Evolutionary conservation across 2,888 invertebrate species (phyloP), one percentile per base, ranked within the genome.

Genomic region (Helobdella robusta): DNA sequence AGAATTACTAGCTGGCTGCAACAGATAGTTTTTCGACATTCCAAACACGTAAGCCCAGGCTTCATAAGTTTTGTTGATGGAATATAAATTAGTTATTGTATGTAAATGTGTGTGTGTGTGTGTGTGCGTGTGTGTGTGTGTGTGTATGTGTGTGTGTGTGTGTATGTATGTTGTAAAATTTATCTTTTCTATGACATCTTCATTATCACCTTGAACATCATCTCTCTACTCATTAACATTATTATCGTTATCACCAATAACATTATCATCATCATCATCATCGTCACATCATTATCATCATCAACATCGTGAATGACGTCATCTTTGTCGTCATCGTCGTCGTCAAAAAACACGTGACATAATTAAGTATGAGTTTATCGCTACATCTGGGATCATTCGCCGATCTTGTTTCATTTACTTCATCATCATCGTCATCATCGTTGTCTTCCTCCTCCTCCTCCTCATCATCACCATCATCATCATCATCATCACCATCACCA

Each of bases 241-340:
- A 52, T 54, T 36, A 54, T 20, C 32, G 25, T 40, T 35, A 23
- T 63, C 36, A 30, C 52, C 52, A 32, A 8, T 34, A 32, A 52
- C 52, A 50, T 63, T 36, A 50, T 52, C 32, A 52, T 63, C 52
- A 63, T 63, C 52, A 50, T 63, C 50, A 50, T 63, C 58, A 28
- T 28, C 30, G 6, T 28, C 58, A 5, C 30, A 58, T 28, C 58
- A 58, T 58, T 34, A 58, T 28, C 58, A 58, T 1, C 58, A 58
- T 1, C 58, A 28, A 1, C 30, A 58, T 32, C 58, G 3, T 2
- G n/a, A 3, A 56, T 56, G n/a, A 18, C 15, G n/a, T 58, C 34
- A 58, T 34, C 30, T 8, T 30, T 15, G 32, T 58, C 30, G 23
- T 34, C n/a, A 58, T 58, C 32, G 11, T 34, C 2, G 23, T 58